These are phyloP conservation scores for Silvanus unidentatus DNA, from an alignment of 2,888 invertebrate genomes.

Conservation along the genomic window DNA sequence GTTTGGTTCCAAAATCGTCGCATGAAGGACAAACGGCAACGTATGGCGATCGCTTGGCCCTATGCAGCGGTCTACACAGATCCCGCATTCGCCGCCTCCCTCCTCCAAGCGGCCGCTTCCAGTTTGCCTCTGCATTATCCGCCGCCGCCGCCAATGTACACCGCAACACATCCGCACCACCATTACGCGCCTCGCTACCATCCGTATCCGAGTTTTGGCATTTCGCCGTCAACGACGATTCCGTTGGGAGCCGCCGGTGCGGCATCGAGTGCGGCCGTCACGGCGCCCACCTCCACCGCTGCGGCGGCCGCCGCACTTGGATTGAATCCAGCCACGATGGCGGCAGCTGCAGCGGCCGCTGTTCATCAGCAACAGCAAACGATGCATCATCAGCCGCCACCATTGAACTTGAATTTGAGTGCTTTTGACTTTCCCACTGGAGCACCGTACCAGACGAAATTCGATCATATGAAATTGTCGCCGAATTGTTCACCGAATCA, in stretches of 20 bases:
- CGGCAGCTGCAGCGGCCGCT: constrained; percentile 12
- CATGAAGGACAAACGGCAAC: constrained; percentile 96
- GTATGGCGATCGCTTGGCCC: constrained; percentile 92
- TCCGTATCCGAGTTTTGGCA: constrained; percentile 48
- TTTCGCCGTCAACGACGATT: constrained; percentile 45
- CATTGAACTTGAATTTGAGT: constrained; percentile 23
- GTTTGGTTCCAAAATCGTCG: constrained; percentile 97
- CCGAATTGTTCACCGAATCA: constrained; percentile 38
- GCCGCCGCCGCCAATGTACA: constrained; percentile 54
- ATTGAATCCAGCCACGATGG: constrained; percentile 24
- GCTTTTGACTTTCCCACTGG: constrained; percentile 31
- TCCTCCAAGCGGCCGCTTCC: constrained; percentile 83
- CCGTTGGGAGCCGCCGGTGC: constrained; percentile 33
- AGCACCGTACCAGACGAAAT: constrained; percentile 15
- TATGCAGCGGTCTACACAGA: constrained; percentile 92
- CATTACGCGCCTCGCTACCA: constrained; percentile 37
- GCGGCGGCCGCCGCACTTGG: constrained; percentile 21
- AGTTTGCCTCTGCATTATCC: constrained; percentile 50
- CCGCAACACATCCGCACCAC: constrained; percentile 56
- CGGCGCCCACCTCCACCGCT: constrained; percentile 12
- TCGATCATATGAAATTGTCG: constrained; percentile 26
- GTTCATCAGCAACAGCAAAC: constrained; percentile 21
- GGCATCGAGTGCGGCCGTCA: constrained; percentile 30
- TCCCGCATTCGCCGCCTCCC: constrained; percentile 86
- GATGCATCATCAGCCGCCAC: background rate